Evolutionary conservation across 2,797 vertebrate species (phyloP).

Genomic region (Sebastes ruberrimus): DNA sequence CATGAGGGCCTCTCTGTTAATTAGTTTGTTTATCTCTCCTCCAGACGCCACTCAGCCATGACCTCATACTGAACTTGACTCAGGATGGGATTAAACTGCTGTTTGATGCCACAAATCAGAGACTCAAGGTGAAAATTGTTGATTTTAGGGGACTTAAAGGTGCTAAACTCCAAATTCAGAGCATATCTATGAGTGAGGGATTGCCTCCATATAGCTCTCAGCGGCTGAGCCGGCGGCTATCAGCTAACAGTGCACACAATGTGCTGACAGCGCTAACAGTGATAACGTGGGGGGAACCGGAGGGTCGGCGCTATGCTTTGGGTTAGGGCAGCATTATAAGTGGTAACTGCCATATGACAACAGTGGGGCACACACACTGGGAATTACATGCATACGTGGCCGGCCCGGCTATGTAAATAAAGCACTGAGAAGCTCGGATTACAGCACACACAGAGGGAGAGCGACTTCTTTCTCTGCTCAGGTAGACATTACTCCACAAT

Average conservation of each 20-base stretch:
- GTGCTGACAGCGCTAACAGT: background rate
- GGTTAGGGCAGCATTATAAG: background rate
- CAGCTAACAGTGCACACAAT: no score
- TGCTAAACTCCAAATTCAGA: background rate
- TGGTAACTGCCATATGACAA: background rate
- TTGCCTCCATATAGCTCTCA: background rate
- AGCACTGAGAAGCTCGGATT: no score
- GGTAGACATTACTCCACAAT: no score
- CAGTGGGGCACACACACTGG: background rate
- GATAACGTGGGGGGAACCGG: background rate
- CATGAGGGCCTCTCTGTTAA: background rate
- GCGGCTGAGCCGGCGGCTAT: no score
- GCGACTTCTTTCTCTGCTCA: no score
- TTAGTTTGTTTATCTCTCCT: conserved; percentile 57
- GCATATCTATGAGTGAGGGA: background rate
- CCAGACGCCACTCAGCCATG: conserved; percentile 96
- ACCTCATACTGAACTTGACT: conserved; percentile 99
- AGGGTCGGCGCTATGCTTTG: background rate
- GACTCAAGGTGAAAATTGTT: conserved; percentile 90
- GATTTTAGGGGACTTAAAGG: background rate
- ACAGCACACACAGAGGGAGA: no score
- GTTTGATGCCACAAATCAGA: conserved; percentile 99
- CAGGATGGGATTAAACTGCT: conserved; percentile 99
- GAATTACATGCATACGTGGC: no score
- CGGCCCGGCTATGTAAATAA: no score